Evolutionary conservation across 2,888 invertebrate species (phyloP).

Genomic region (Chrysolina oricalcia): DNA sequence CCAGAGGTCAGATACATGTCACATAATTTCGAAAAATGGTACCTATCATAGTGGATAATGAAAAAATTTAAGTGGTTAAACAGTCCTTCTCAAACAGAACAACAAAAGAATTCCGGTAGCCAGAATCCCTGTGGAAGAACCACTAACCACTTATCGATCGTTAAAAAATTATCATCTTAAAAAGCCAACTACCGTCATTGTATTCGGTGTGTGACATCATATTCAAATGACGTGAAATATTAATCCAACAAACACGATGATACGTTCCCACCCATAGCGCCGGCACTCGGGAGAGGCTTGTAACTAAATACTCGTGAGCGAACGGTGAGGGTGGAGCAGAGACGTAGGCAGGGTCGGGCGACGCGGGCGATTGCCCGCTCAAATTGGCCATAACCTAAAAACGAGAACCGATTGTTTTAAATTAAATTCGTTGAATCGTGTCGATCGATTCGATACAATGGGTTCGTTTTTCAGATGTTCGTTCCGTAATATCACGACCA

Average conservation of each 20-base stretch:
- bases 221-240: conserved; percentile 44
- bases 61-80: too few species aligned
- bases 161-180: conserved; percentile 20
- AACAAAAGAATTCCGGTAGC: not conserved
- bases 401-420: conserved; percentile 17
- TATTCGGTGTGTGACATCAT: conserved; percentile 40
- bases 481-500: not conserved
- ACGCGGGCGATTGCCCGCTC: conserved; percentile 11
- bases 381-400: conserved; percentile 2
- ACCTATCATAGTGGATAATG: too few species aligned
- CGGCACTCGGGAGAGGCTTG: conserved; percentile 59
- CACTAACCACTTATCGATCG: conserved; percentile 8
- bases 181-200: conserved; percentile 12
- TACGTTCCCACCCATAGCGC: conserved; percentile 41
- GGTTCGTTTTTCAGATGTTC: not conserved
- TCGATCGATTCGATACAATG: conserved; percentile 7
- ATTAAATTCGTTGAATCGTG: conserved; percentile 17
- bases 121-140: not conserved
- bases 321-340: conserved; percentile 41
- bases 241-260: conserved; percentile 40
- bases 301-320: conserved; percentile 69
- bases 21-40: too few species aligned
- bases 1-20: too few species aligned
- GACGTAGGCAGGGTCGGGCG: conserved; percentile 39
- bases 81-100: too few species aligned